Percentiles rank a stretch among this genome's conserved stretches.
Conservation (phyloP, 2,113 vertebrate species). For the Hydrochoerus hydrochaeris region DNA sequence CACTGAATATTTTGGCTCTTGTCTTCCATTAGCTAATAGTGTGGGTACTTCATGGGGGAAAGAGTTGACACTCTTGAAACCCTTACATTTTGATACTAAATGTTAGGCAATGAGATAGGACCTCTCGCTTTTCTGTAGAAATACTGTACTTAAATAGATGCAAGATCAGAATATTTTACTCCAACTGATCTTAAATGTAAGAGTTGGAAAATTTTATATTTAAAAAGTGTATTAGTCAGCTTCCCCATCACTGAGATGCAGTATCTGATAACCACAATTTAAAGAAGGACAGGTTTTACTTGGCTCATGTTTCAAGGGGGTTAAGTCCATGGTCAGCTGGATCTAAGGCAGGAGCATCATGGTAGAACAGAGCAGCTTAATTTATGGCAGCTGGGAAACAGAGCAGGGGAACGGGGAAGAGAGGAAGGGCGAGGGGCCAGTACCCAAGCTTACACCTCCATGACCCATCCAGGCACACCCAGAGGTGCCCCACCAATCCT, state of each 20-base stretch:
- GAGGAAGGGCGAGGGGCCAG: not conserved
- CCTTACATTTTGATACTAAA: not conserved
- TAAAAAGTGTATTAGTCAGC: not conserved
- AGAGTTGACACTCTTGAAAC: not conserved
- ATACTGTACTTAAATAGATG: not conserved
- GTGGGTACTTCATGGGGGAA: not conserved
- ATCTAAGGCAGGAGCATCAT: not conserved
- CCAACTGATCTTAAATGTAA: not conserved
- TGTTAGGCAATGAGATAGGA: not conserved
- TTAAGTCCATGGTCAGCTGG: not conserved
- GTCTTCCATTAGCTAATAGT: not conserved
- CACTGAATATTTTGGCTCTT: not conserved
- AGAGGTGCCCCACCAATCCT: not conserved
- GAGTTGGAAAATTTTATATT: conserved; percentile 32
- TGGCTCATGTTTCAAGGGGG: not conserved
- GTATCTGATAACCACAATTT: not conserved
- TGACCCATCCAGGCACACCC: not conserved
- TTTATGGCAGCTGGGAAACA: not conserved
- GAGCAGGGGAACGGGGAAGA: not conserved
- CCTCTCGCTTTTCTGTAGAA: not conserved
- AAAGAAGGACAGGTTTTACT: not conserved
- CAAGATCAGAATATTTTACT: not conserved
- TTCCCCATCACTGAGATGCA: not conserved
- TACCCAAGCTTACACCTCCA: not conserved
- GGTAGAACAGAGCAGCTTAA: not conserved